Evolutionary conservation across 2,797 vertebrate genomes (phyloP).

Genomic region (Petrocephalus schoutedeni): DNA sequence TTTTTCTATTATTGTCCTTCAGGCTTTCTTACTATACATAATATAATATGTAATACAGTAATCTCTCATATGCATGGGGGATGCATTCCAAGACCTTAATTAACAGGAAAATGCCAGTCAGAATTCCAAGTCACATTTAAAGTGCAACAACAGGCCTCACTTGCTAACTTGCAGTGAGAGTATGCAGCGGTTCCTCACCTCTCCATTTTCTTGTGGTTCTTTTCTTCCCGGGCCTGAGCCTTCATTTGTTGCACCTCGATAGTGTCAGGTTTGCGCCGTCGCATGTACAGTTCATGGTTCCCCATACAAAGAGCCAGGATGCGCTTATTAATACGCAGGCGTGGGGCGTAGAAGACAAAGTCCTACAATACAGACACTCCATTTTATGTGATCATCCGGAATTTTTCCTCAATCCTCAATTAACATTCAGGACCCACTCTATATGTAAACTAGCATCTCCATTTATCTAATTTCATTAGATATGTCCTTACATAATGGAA

Average conservation of each 20-base stretch:
- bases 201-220: conserved; percentile 92
- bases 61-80: neutral
- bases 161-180: neutral
- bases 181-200: conserved; percentile 57
- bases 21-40: neutral
- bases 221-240: conserved; percentile 91
- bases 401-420: too few species aligned
- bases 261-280: conserved; percentile 89
- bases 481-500: too few species aligned
- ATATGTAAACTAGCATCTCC: neutral
- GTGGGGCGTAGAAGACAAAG: conserved; percentile 93
- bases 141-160: neutral
- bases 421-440: neutral
- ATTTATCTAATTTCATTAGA: too few species aligned
- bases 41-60: neutral
- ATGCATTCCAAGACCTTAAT: neutral
- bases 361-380: conserved; percentile 62
- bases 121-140: neutral
- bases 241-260: conserved; percentile 99
- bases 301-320: conserved; percentile 95
- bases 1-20: neutral
- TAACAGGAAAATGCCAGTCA: neutral
- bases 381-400: neutral
- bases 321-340: conserved; percentile 92
- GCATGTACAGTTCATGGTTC: conserved; percentile 97